Conservation (phyloP, 2,797 vertebrate species). For the Cyclura pinguis region DNA sequence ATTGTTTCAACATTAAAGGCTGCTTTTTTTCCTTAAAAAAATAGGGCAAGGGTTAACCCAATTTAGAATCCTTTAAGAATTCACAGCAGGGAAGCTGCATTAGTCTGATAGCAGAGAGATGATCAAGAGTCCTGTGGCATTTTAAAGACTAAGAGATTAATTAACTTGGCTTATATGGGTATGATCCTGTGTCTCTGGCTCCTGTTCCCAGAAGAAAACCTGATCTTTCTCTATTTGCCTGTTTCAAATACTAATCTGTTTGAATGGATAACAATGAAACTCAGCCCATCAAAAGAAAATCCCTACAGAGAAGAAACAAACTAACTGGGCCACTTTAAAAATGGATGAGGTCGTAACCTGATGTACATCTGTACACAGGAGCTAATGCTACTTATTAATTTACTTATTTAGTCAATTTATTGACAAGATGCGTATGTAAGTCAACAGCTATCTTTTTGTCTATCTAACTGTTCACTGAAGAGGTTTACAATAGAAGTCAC, state of each 20-base stretch:
- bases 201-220: not conserved
- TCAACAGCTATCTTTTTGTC: not conserved
- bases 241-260: not conserved
- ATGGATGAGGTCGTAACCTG: not conserved
- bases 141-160: not conserved
- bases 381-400: not conserved
- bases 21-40: not conserved
- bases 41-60: not conserved
- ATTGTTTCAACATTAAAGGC: not conserved
- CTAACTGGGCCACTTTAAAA: not conserved
- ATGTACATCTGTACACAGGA: not conserved
- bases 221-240: not conserved
- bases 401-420: not conserved
- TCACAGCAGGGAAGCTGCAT: not conserved
- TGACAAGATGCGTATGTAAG: not conserved
- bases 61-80: conserved; percentile 9
- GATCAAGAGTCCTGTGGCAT: not conserved
- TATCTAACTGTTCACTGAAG: not conserved
- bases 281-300: not conserved
- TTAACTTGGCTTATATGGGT: not conserved
- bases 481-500: no score
- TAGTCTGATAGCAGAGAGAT: not conserved
- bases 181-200: not conserved
- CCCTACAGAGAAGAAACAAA: not conserved
- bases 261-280: not conserved